Percentiles rank a stretch among this genome's conserved stretches.
Conservation (phyloP, 2,113 vertebrate species). For the Semicossyphus pulcher region DNA sequence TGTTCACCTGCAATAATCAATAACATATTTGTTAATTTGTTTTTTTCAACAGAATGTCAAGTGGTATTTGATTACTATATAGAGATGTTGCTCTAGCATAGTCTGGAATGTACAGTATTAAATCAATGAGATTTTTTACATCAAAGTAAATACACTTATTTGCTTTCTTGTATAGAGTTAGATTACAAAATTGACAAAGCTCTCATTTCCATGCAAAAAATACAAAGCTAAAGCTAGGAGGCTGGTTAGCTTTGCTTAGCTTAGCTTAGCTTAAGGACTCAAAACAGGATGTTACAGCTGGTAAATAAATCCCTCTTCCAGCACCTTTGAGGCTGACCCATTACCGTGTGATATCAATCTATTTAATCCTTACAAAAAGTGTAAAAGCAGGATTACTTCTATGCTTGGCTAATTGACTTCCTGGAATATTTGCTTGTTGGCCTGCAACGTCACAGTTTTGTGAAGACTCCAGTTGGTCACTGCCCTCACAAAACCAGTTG, state of each 20-base stretch:
- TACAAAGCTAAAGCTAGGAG: neutral
- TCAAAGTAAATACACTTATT: no score
- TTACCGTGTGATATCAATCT: no score
- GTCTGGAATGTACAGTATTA: neutral
- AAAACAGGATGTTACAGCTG: neutral
- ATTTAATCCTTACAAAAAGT: no score
- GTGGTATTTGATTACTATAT: neutral
- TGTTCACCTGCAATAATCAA: conserved; percentile 79
- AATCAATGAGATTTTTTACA: neutral
- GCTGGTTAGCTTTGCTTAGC: neutral
- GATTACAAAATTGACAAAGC: neutral
- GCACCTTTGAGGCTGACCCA: no score
- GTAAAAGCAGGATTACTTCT: neutral
- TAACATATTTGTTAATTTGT: neutral
- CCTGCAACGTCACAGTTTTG: no score
- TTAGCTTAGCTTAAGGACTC: neutral
- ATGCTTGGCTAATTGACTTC: neutral
- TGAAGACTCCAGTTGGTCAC: no score
- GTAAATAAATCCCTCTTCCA: no score
- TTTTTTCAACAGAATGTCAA: neutral
- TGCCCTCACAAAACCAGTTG: no score
- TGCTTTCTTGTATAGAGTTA: neutral
- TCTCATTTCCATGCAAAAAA: no score
- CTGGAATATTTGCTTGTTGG: no score
- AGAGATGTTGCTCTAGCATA: neutral